Conservation (phyloP, 2,113 vertebrate species). For the Platichthys stellatus region DNA sequence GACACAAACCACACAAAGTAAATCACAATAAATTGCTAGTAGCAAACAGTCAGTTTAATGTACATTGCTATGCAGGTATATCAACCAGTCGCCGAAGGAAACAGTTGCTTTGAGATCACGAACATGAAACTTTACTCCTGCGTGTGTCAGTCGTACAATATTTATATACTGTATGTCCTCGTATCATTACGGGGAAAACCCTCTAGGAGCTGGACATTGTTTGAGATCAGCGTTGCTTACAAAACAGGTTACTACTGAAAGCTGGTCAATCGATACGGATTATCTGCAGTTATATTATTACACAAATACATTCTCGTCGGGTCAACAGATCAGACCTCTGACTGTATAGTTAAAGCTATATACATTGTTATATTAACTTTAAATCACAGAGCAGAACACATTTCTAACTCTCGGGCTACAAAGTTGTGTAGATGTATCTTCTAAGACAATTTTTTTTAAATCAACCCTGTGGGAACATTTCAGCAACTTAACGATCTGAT, state of each 20-base stretch:
- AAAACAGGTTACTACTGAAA: constrained; percentile 15
- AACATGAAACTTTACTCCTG: constrained; percentile 7
- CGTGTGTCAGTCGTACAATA: neutral
- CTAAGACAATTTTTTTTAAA: constrained; percentile 12
- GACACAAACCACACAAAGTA: constrained; percentile 47
- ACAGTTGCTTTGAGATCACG: constrained; percentile 14
- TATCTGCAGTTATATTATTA: constrained; percentile 18
- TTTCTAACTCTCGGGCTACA: constrained; percentile 21
- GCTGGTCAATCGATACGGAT: constrained; percentile 1
- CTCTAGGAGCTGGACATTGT: constrained; percentile 10
- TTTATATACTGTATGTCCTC: neutral
- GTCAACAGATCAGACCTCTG: constrained; percentile 25
- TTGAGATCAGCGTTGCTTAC: constrained; percentile 29
- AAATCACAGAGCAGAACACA: constrained; percentile 18
- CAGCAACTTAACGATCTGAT: neutral
- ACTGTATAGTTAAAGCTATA: constrained; percentile 53
- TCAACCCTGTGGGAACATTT: neutral
- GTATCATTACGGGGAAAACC: constrained; percentile 7
- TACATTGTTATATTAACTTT: constrained; percentile 48
- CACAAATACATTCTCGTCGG: constrained; percentile 42
- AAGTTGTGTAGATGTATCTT: constrained; percentile 9
- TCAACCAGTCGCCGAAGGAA: constrained; percentile 28
- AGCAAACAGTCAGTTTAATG: constrained; percentile 34
- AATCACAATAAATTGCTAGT: constrained; percentile 24
- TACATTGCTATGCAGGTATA: constrained; percentile 26